Evolutionary conservation across 2,888 invertebrate species (phyloP).

Genomic region (Cetonia aurata): DNA sequence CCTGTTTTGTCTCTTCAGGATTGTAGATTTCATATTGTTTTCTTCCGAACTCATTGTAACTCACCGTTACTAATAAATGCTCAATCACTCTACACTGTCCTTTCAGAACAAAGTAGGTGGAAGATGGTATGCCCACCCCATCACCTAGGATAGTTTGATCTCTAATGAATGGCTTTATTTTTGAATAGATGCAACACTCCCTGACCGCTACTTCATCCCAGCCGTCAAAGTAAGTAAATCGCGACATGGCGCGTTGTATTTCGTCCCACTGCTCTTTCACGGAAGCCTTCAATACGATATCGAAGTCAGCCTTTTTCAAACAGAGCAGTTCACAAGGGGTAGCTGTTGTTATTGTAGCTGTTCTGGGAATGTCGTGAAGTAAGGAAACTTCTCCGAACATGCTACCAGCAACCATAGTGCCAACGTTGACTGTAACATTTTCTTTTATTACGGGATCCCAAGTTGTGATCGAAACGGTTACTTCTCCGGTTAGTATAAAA

Average conservation of each 20-base stretch:
- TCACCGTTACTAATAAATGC: slow-evolving; percentile 67
- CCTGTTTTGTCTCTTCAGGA: slow-evolving; percentile 54
- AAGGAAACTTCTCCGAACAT: slow-evolving; percentile 78
- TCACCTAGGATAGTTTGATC: slow-evolving; percentile 72
- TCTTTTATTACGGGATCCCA: slow-evolving; percentile 70
- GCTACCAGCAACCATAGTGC: slow-evolving; percentile 70
- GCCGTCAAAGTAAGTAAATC: slow-evolving; percentile 75
- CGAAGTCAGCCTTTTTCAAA: slow-evolving; percentile 74
- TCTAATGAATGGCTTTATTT: slow-evolving; percentile 70
- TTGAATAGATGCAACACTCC: slow-evolving; percentile 77
- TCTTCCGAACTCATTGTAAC: slow-evolving; percentile 62
- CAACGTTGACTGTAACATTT: slow-evolving; percentile 67
- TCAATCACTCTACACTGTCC: slow-evolving; percentile 73
- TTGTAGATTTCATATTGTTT: slow-evolving; percentile 67
- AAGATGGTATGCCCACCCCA: slow-evolving; percentile 65
- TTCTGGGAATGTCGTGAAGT: slow-evolving; percentile 72
- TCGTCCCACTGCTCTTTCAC: slow-evolving; percentile 75
- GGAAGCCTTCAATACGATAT: slow-evolving; percentile 70
- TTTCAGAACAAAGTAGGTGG: slow-evolving; percentile 70
- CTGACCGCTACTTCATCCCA: slow-evolving; percentile 72
- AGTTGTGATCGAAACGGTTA: slow-evolving; percentile 68
- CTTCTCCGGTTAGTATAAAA: slow-evolving; percentile 75
- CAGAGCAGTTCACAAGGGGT: slow-evolving; percentile 74
- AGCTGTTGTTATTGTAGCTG: slow-evolving; percentile 72
- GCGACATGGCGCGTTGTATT: slow-evolving; percentile 71